These are phyloP conservation scores for Chalcis sispes DNA, from an alignment of 2,888 invertebrate species.

Conservation along the genomic window DNA sequence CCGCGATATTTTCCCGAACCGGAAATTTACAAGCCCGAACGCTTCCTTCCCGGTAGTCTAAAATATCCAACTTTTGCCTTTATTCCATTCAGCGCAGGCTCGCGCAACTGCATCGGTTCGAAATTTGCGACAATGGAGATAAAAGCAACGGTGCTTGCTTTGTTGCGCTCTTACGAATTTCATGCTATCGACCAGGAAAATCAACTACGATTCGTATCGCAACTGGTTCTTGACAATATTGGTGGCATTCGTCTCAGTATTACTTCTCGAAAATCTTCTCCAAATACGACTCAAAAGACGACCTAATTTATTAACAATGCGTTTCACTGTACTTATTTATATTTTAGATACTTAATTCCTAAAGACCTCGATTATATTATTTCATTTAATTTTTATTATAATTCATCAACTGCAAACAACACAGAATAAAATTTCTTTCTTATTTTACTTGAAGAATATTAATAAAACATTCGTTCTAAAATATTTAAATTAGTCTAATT, in stretches of 20 bases:
- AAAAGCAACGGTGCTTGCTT: slow-evolving; percentile 73
- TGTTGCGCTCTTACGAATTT: slow-evolving; percentile 75
- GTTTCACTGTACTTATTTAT: too few relatives aligned
- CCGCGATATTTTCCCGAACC: slow-evolving; percentile 77
- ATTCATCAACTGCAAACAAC: too few relatives aligned
- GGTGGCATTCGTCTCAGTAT: slow-evolving; percentile 67
- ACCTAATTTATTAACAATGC: too few relatives aligned
- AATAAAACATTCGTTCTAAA: too few relatives aligned
- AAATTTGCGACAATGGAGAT: slow-evolving; percentile 74
- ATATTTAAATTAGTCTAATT: too few relatives aligned
- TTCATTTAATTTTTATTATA: too few relatives aligned
- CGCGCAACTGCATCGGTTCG: slow-evolving; percentile 74
- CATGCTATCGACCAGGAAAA: slow-evolving; percentile 73
- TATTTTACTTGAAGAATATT: too few relatives aligned
- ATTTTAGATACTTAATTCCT: too few relatives aligned
- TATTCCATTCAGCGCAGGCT: slow-evolving; percentile 77
- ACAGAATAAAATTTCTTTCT: too few relatives aligned
- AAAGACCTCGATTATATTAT: too few relatives aligned
- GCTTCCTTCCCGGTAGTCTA: slow-evolving; percentile 76
- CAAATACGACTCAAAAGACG: too few relatives aligned
- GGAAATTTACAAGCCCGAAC: slow-evolving; percentile 77
- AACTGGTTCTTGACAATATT: slow-evolving; percentile 75
- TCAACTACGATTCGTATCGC: slow-evolving; percentile 74
- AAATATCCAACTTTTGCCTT: slow-evolving; percentile 74
- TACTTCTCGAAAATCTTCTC: slow-evolving; percentile 61